A percentile compares a stretch with the other conserved stretches of the same genome.
Conservation (phyloP, 2,797 vertebrate genomes). For the Jordanella pulchra region DNA sequence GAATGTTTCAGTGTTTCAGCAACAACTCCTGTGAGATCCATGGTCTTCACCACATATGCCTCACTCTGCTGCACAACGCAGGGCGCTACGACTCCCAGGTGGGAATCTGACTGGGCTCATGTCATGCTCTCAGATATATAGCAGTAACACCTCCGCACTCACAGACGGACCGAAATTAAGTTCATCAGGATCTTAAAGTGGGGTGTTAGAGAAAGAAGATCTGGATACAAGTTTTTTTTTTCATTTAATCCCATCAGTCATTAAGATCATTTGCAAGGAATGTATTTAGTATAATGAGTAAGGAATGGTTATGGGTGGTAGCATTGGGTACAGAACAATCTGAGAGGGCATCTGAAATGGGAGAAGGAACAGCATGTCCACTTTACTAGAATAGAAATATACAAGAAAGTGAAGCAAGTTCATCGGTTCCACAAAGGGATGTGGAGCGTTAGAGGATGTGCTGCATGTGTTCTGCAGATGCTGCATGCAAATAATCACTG, state of each 20-base stretch:
- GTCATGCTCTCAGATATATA: background rate
- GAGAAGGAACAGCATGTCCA: slow-evolving; percentile 63
- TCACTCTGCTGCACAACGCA: slow-evolving; percentile 95
- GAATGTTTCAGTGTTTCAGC: slow-evolving; percentile 94
- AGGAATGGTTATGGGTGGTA: slow-evolving; percentile 40
- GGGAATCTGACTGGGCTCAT: slow-evolving; percentile 18
- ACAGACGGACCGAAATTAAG: slow-evolving; percentile 9
- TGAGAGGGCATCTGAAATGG: slow-evolving; percentile 57
- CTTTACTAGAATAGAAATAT: slow-evolving; percentile 61
- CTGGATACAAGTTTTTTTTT: slow-evolving; percentile 42
- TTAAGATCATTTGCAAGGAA: slow-evolving; percentile 60
- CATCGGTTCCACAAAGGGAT: slow-evolving; percentile 27
- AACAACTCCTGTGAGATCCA: slow-evolving; percentile 96
- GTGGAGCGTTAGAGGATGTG: slow-evolving; percentile 22
- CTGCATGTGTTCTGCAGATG: slow-evolving; percentile 9
- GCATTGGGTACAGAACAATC: slow-evolving; percentile 47
- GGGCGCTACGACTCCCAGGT: slow-evolving; percentile 96
- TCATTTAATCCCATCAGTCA: slow-evolving; percentile 55
- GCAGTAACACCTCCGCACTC: background rate
- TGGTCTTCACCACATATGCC: slow-evolving; percentile 93
- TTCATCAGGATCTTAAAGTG: slow-evolving; percentile 1
- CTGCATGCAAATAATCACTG: background rate
- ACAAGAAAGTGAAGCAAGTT: slow-evolving; percentile 46
- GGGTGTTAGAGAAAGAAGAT: slow-evolving; percentile 14
- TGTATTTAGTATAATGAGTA: slow-evolving; percentile 44